Evolutionary conservation across 1,140 invertebrate species (phyloP).

Genomic region (Holcopasites calliopsidis): DNA sequence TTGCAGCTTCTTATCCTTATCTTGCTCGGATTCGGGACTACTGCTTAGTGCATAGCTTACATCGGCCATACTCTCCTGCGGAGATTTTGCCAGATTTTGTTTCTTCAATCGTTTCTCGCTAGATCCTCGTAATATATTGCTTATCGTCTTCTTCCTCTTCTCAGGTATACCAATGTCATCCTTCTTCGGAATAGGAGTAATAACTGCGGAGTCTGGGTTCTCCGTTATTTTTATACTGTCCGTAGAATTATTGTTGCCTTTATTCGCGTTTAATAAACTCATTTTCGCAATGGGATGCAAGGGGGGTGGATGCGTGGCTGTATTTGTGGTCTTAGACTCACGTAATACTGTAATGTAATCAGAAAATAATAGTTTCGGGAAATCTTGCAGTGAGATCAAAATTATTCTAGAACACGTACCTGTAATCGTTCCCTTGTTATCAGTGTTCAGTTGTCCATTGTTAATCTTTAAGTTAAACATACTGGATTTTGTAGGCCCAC

Average conservation of each 20-base stretch:
- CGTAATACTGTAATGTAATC: slow-evolving; percentile 71
- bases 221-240: slow-evolving; percentile 78
- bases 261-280: slow-evolving; percentile 68
- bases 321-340: slow-evolving; percentile 75
- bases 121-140: slow-evolving; percentile 73
- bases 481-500: slow-evolving; percentile 72
- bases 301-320: slow-evolving; percentile 73
- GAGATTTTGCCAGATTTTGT: slow-evolving; percentile 71
- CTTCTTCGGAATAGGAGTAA: slow-evolving; percentile 76
- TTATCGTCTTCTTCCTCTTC: slow-evolving; percentile 75
- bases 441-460: slow-evolving; percentile 79
- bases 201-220: slow-evolving; percentile 77
- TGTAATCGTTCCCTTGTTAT: slow-evolving; percentile 79
- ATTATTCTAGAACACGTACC: slow-evolving; percentile 60
- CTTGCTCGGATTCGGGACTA: slow-evolving; percentile 75
- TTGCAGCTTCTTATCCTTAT: slow-evolving; percentile 72
- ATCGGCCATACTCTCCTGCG: slow-evolving; percentile 69
- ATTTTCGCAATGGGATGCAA: slow-evolving; percentile 78
- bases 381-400: slow-evolving; percentile 17
- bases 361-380: slow-evolving; percentile 24
- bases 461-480: slow-evolving; percentile 82
- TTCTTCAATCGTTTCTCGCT: slow-evolving; percentile 74
- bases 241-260: slow-evolving; percentile 66
- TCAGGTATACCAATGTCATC: slow-evolving; percentile 69
- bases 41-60: slow-evolving; percentile 70